Conservation (phyloP, 2,888 invertebrate genomes). For the Abrostola triplasia region DNA sequence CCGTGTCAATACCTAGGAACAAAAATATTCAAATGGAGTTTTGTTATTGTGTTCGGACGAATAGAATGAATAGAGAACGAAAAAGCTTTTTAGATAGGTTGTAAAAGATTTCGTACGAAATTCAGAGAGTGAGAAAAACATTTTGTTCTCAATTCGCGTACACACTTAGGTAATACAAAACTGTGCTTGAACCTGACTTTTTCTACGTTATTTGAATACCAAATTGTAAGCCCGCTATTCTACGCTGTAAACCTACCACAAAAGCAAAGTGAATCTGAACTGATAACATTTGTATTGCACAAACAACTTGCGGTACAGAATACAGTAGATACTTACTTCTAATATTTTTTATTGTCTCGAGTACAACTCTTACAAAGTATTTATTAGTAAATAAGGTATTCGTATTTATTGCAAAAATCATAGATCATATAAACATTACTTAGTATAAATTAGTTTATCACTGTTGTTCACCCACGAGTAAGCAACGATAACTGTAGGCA, state of each 20-base stretch:
- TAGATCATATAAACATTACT: too few species aligned
- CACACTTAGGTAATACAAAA: background rate
- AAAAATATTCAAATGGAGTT: conserved; percentile 49
- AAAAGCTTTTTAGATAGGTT: conserved; percentile 38
- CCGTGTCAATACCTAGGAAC: conserved; percentile 22
- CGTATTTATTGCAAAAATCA: too few species aligned
- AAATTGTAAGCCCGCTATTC: conserved; percentile 3
- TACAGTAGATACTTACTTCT: background rate
- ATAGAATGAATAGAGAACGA: conserved; percentile 38
- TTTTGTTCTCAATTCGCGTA: conserved; percentile 16
- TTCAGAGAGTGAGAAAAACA: conserved; percentile 18
- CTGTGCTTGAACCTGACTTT: background rate
- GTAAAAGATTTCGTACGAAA: conserved; percentile 32
- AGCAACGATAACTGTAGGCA: too few species aligned
- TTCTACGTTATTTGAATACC: conserved; percentile 13
- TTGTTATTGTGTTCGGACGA: conserved; percentile 33
- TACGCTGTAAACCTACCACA: conserved; percentile 1
- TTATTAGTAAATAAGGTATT: too few species aligned
- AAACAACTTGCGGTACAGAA: background rate
- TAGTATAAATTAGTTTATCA: too few species aligned
- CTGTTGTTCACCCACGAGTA: too few species aligned
- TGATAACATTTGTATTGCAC: background rate
- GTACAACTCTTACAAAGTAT: too few species aligned
- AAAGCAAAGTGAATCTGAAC: conserved; percentile 2
- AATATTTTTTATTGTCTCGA: too few species aligned